Base-by-base conservation (phyloP, 2,888 invertebrate genomes). In the Tromatobia lineatoria region DNA sequence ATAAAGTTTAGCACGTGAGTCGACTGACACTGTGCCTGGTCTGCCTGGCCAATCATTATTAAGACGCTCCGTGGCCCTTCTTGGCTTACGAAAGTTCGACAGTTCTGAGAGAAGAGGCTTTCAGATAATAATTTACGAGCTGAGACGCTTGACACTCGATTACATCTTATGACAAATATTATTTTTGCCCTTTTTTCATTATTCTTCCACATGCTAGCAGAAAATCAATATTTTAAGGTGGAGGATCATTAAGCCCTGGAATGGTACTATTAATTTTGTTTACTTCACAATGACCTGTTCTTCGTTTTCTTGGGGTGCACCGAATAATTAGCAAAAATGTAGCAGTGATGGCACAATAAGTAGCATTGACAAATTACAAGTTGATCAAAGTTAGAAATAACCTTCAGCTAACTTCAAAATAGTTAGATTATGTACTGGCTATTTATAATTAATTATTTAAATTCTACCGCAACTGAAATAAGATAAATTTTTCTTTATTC, bases 1-100 rank as follows among this genome's bases (percentile, higher is more conserved):
- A 92, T 92, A 91, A 92, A 92, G 91, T 92, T 92, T 90, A 87
- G 90, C 88, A 91, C 92, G 92, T 92, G 92, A 92, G 91, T 81
- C 87, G 92, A 92, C 91, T 92, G 89, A 90, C 89, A 88, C 88
- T 88, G 85, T 87, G 89, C 91, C 90, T 90, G 75, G 45, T 47
- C 42, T 67, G 74, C 80, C 71, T 70, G 64, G 81, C 84, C 84
- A 84, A 84, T 84, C 81, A 79, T 84, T 84, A 84, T 75, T 84
- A 82, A 82, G 84, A 75, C 78, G 78, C 69, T 52, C 52, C 47
- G 47, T 78, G 42, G 47, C 57, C 54, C 10, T 52, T 54, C 23
- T 10, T 45, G 82, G 85, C 83, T 87, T 85, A 85, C 69, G 77
- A n/a, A 85, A 87, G 82, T 87, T 87, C 78, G 85, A 86, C 83